Evolutionary conservation across 2,888 invertebrate species (phyloP).

Genomic region (Orthosia gracilis): DNA sequence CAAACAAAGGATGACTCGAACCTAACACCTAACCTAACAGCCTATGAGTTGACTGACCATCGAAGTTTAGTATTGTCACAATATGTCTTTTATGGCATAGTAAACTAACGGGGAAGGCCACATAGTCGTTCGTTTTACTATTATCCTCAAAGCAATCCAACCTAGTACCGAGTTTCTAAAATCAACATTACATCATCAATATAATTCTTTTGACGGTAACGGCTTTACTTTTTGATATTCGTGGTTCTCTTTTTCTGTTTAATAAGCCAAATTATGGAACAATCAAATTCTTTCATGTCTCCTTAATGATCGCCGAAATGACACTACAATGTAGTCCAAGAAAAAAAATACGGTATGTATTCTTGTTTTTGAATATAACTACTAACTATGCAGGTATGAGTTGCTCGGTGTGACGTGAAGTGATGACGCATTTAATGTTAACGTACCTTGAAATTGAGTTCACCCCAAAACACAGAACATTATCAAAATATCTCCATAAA

Average conservation of each 20-base stretch:
- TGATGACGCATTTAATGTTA: conserved; percentile 32
- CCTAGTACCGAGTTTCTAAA: conserved; percentile 19
- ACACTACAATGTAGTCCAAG: conserved; percentile 35
- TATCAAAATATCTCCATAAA: too few relatives aligned
- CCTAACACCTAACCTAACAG: too few relatives aligned
- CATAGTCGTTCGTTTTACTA: conserved; percentile 25
- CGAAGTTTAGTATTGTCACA: conserved; percentile 11
- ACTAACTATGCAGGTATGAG: neutral
- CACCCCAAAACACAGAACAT: conserved; percentile 25
- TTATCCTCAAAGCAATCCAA: conserved; percentile 36
- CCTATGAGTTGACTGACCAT: neutral
- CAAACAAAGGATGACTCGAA: neutral
- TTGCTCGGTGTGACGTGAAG: neutral
- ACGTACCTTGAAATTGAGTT: conserved; percentile 34
- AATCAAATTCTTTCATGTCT: conserved; percentile 55
- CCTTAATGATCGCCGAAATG: conserved; percentile 49
- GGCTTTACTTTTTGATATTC: conserved; percentile 39
- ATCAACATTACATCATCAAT: conserved; percentile 22
- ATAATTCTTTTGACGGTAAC: conserved; percentile 9
- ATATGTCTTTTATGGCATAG: conserved; percentile 15
- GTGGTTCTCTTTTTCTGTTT: conserved; percentile 31
- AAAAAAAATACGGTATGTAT: conserved; percentile 39
- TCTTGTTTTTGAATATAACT: conserved; percentile 5
- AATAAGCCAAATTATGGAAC: conserved; percentile 44
- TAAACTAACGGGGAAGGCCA: conserved; percentile 42